These are phyloP conservation scores for Gobiocypris rarus DNA, from an alignment of 2,113 vertebrate genomes.

Conservation along the genomic window DNA sequence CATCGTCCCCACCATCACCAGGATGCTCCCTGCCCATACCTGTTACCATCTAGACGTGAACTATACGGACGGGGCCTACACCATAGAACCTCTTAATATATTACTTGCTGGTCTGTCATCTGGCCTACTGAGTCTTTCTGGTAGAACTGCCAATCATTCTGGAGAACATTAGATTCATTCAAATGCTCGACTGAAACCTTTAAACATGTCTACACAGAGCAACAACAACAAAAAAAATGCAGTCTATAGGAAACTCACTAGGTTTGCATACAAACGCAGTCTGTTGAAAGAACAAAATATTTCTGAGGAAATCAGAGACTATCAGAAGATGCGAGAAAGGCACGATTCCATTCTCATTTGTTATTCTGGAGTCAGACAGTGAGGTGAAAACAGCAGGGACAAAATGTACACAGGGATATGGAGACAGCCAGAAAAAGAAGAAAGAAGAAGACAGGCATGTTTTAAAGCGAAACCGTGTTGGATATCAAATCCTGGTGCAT, in stretches of 20 bases:
- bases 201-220: neutral
- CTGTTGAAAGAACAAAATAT: neutral
- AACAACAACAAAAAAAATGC: neutral
- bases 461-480: neutral
- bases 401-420: neutral
- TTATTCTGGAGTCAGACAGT: conserved; percentile 24
- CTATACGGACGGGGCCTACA: too few relatives aligned
- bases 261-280: neutral
- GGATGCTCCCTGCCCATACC: too few relatives aligned
- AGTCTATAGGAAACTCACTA: neutral
- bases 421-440: neutral
- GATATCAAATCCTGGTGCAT: neutral
- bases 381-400: conserved; percentile 23
- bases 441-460: neutral
- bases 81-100: too few relatives aligned
- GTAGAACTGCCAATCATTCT: neutral
- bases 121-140: too few relatives aligned
- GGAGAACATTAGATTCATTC: neutral
- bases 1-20: too few relatives aligned
- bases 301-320: neutral
- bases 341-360: neutral
- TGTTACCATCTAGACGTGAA: too few relatives aligned
- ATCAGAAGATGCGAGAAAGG: neutral
- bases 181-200: neutral
- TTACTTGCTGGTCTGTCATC: too few relatives aligned